phyloP scores from a whole-genome alignment of 1,140 invertebrate species.

The Drosophila pallidifrons region DNA sequence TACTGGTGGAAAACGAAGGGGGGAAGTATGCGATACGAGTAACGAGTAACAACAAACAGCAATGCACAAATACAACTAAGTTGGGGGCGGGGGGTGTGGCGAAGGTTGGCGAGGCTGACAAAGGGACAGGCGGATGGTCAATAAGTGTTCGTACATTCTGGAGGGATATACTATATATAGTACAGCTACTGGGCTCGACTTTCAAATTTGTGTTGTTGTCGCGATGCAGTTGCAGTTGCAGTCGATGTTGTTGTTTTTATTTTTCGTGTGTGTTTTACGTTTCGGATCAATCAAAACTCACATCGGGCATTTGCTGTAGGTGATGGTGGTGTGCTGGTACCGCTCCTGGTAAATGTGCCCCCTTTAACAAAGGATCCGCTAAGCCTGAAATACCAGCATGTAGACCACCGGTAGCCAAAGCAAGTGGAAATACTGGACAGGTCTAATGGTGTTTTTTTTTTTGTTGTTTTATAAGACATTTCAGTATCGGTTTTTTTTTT shows the following conservation, averaged over 20 bases:
- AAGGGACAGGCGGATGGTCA: not conserved
- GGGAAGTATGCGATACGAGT: slow-evolving; percentile 37
- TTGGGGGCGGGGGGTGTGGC: slow-evolving; percentile 25
- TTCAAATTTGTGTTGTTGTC: slow-evolving; percentile 17
- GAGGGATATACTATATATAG: slow-evolving; percentile 1
- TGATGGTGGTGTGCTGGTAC: slow-evolving; percentile 92
- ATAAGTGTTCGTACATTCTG: slow-evolving; percentile 18
- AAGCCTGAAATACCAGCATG: slow-evolving; percentile 88
- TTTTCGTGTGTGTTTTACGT: slow-evolving; percentile 45
- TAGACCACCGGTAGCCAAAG: slow-evolving; percentile 84
- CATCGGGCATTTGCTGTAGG: slow-evolving; percentile 86
- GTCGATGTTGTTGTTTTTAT: slow-evolving; percentile 29
- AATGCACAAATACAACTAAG: slow-evolving; percentile 57
- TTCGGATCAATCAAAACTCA: slow-evolving; percentile 81
- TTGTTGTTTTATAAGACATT: slow-evolving; percentile 29
- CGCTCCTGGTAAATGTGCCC: slow-evolving; percentile 91
- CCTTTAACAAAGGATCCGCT: slow-evolving; percentile 90
- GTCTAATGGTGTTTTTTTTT: slow-evolving; percentile 67
- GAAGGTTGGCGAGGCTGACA: not conserved
- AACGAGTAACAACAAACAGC: slow-evolving; percentile 57
- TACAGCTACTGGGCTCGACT: slow-evolving; percentile 34
- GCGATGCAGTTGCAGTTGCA: slow-evolving; percentile 35
- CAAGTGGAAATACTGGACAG: slow-evolving; percentile 85
- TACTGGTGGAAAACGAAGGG: not conserved
- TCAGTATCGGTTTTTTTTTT: slow-evolving; percentile 28